Evolutionary conservation across 2,797 vertebrate species (phyloP), one percentile per base, ranked within the genome.

Genomic region (Gobio occitaniae): DNA sequence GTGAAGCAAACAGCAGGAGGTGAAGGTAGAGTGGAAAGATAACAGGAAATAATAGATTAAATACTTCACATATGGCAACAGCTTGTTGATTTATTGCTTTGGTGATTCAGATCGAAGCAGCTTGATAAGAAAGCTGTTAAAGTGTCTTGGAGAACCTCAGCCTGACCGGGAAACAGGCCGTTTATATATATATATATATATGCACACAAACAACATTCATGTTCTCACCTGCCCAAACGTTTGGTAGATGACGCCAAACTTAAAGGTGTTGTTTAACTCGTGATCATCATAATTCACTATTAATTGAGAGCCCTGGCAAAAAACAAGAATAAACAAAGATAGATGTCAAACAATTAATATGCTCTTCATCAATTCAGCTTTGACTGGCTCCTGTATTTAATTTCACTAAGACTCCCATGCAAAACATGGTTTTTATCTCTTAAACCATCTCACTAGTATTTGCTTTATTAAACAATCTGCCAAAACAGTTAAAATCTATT

Each of bases 171-270:
- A 56, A 61, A 0, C n/a, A 25, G n/a, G 25, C 4, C 2, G 0
- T n/a, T 2, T 32, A 32, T 32, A 32, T 32, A 32, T 32, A 32
- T 32, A 32, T 32, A 32, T 32, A 32, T 32, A 32, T 32, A 32
- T 50, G 44, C 70, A 74, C 12, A 54, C 56, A 77, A 13, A 16
- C 36, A 68, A 32, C 63, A 78, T 9, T 17, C 0, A 54, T 70
- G 63, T 80, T 16, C 94, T 86, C 88, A 98, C 97, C 97, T 98
- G 97, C 36, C 97, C 96, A 3, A 96, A 95, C 76, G 94, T 96
- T 93, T 99, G 97, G 90, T 96, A 96, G 88, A 99, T 93, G 88
- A 98, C 96, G n/a, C 97, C 97, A 7, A 98, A 98, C 90, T 98
- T 98, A 92, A 97, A 98, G 91, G 97, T 97, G 93, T 96, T 97